Evolutionary conservation across 23 tunicate species (phyloP).

Genomic region (Diplosoma virens): DNA sequence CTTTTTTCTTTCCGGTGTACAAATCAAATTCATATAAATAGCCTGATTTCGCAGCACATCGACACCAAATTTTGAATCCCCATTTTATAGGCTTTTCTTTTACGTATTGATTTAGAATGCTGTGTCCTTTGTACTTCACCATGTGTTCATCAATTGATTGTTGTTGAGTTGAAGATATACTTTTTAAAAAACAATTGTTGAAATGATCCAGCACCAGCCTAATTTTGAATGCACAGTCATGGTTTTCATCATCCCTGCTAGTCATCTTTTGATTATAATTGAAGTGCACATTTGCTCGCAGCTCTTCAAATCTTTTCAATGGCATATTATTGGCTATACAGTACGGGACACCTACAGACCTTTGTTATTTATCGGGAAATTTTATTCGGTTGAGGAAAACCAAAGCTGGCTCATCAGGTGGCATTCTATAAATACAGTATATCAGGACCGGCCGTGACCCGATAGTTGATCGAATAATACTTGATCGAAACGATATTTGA

Average conservation of each 20-base stretch:
- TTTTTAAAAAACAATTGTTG: not conserved
- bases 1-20: conserved; percentile 7
- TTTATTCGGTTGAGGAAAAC: too few species aligned
- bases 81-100: conserved; percentile 12
- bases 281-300: not conserved
- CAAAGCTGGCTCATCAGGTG: too few species aligned
- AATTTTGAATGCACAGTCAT: conserved; percentile 11
- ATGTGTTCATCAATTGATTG: conserved; percentile 13
- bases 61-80: conserved; percentile 21
- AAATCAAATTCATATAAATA: conserved; percentile 1
- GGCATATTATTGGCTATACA: too few species aligned
- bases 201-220: conserved; percentile 2
- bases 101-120: conserved; percentile 9
- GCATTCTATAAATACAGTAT: too few species aligned
- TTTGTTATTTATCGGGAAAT: too few species aligned
- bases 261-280: not conserved
- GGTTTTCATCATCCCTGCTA: not conserved
- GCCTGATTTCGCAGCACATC: not conserved
- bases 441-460: too few species aligned
- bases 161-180: not conserved
- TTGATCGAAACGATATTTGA: too few species aligned
- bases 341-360: too few species aligned
- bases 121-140: not conserved
- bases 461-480: too few species aligned
- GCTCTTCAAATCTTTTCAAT: conserved; percentile 17